Conservation (phyloP, 2,797 vertebrate species). For the Podarcis lilfordi region DNA sequence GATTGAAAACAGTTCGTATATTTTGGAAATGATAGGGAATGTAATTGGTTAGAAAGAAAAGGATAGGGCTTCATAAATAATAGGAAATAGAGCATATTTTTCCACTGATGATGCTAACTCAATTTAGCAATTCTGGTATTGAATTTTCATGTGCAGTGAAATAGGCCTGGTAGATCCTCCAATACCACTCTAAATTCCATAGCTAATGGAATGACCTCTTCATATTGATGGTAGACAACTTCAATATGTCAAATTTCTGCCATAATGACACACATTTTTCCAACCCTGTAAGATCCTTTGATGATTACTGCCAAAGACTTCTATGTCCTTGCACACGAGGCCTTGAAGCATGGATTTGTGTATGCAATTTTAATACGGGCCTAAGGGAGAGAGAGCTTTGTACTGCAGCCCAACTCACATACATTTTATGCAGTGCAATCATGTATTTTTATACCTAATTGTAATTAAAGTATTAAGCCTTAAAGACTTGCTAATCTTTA, state of each 20-base stretch:
- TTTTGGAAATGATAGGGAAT: slow-evolving; percentile 99
- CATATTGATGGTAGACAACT: slow-evolving; percentile 63
- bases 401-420: background rate
- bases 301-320: slow-evolving; percentile 43
- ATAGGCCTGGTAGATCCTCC: slow-evolving; percentile 69
- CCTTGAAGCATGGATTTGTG: slow-evolving; percentile 29
- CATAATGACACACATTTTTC: slow-evolving; percentile 51
- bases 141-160: slow-evolving; percentile 75
- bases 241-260: slow-evolving; percentile 63
- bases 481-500: background rate
- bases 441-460: slow-evolving; percentile 4
- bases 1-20: slow-evolving; percentile 99
- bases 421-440: background rate
- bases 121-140: slow-evolving; percentile 82
- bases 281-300: slow-evolving; percentile 41
- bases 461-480: background rate
- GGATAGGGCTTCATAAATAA: slow-evolving; percentile 98
- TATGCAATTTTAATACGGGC: slow-evolving; percentile 45
- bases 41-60: slow-evolving; percentile 99
- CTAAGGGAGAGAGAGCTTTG: background rate
- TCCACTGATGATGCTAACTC: slow-evolving; percentile 85
- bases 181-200: slow-evolving; percentile 67
- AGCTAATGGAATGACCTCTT: slow-evolving; percentile 72
- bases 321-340: slow-evolving; percentile 50
- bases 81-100: slow-evolving; percentile 99